Evolutionary conservation across 2,113 vertebrate species (phyloP).

Genomic region (Gnathonemus echidnorhynchus): DNA sequence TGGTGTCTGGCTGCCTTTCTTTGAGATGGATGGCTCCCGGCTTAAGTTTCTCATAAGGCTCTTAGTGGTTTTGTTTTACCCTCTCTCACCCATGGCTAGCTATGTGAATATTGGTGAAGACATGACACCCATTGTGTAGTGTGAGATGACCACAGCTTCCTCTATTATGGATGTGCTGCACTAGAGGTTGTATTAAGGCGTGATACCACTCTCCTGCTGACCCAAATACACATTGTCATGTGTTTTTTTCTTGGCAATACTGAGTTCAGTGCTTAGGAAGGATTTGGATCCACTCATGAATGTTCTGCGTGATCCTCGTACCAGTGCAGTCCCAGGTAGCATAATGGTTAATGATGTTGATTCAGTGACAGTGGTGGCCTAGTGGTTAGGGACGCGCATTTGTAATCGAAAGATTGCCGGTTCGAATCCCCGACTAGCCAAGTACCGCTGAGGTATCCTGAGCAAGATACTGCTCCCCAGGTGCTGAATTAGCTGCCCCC

Average conservation of each 20-base stretch:
- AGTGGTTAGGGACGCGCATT: too few relatives aligned
- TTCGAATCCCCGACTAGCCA: too few relatives aligned
- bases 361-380: neutral
- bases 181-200: neutral
- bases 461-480: neutral
- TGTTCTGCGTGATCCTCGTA: neutral
- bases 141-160: neutral
- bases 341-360: neutral
- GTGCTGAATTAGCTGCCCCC: too few relatives aligned
- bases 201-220: neutral
- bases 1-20: neutral
- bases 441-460: too few relatives aligned
- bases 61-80: neutral
- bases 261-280: neutral
- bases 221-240: neutral
- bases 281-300: neutral
- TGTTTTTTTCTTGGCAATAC: neutral
- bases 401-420: too few relatives aligned
- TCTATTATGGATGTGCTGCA: neutral
- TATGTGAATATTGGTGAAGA: neutral
- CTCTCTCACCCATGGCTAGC: neutral
- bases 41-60: neutral
- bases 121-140: neutral
- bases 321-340: neutral
- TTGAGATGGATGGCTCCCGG: neutral